Evolutionary conservation across 2,797 vertebrate species (phyloP).

Genomic region (Tragelaphus eurycerus): DNA sequence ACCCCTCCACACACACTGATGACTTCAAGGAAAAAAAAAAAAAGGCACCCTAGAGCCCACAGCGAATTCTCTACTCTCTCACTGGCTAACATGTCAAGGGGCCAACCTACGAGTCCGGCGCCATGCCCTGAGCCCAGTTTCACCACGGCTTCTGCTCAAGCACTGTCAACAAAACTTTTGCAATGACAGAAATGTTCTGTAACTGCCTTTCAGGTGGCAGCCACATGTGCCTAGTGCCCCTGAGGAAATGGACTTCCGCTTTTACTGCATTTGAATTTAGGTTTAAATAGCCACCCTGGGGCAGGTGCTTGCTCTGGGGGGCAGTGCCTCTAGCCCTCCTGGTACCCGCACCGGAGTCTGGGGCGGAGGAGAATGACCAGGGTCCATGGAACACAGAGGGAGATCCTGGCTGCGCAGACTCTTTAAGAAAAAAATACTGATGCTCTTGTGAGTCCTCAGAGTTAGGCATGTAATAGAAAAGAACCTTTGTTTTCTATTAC

Average conservation of each 20-base stretch:
- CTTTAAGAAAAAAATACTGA: neutral
- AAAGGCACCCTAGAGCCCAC: neutral
- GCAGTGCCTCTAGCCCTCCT: neutral
- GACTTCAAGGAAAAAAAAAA: neutral
- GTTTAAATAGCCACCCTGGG: accelerated
- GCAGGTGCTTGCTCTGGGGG: neutral
- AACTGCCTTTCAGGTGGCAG: accelerated
- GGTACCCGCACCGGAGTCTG: accelerated
- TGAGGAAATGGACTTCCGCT: accelerated
- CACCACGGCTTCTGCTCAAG: accelerated
- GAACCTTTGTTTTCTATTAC: neutral
- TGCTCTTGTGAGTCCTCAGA: neutral
- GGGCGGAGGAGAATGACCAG: neutral
- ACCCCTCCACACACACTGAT: neutral
- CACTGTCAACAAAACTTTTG: accelerated
- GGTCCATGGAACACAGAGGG: neutral
- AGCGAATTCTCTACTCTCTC: accelerated
- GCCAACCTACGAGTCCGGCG: accelerated
- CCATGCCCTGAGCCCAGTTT: neutral
- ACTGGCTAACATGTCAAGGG: neutral
- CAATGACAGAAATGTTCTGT: neutral
- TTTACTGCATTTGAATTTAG: neutral
- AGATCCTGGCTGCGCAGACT: neutral
- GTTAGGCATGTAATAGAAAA: neutral
- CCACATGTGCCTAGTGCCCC: accelerated